phyloP scores from a whole-genome alignment of 2,888 invertebrate genomes.

The Nephrotoma flavescens region DNA sequence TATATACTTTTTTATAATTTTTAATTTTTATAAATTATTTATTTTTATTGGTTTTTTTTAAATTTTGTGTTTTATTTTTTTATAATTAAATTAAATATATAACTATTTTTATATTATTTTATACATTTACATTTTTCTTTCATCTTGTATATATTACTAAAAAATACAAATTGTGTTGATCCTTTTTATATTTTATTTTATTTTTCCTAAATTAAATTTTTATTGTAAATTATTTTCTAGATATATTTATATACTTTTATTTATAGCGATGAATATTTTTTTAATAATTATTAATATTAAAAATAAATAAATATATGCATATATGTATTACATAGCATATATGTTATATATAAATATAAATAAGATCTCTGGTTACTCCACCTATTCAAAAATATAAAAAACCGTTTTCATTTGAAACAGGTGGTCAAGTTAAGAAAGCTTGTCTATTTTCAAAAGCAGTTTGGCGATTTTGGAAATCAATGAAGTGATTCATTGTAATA shows the following conservation, averaged over 20 bases:
- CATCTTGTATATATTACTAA: neutral
- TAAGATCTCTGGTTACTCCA: too few relatives aligned
- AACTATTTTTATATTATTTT: neutral
- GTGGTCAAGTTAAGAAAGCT: neutral
- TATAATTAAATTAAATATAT: constrained; percentile 3
- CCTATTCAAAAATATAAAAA: too few relatives aligned
- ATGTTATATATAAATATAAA: neutral
- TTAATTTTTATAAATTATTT: neutral
- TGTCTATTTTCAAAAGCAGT: too few relatives aligned
- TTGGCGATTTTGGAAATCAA: too few relatives aligned
- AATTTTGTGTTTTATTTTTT: neutral
- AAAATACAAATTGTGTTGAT: constrained; percentile 4
- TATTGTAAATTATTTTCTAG: neutral
- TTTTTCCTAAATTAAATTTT: neutral
- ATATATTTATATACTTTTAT: neutral
- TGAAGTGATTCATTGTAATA: too few relatives aligned
- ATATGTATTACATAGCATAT: neutral
- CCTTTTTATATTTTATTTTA: neutral
- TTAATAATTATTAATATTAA: neutral
- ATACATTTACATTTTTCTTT: constrained; percentile 1
- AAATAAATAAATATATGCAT: neutral
- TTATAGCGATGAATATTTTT: neutral
- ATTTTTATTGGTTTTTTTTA: neutral
- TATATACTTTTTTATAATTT: neutral
- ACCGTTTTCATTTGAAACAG: neutral